phyloP scores from a whole-genome alignment of 2,797 vertebrate genomes.

The Liasis olivaceus region DNA sequence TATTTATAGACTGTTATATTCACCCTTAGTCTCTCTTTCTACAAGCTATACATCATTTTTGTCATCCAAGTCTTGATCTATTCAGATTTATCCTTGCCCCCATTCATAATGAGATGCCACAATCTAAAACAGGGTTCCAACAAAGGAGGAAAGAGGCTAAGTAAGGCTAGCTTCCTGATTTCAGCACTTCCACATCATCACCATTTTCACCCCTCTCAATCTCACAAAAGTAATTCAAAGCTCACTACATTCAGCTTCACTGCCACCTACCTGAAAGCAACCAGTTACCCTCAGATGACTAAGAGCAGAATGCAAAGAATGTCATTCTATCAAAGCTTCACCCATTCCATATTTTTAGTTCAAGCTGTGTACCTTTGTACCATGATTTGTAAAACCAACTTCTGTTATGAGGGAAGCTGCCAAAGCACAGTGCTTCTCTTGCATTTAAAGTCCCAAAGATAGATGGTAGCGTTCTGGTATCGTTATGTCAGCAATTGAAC shows the following conservation, averaged over 20 bases:
- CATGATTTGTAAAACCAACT: background rate
- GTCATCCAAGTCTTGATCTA: constrained; percentile 70
- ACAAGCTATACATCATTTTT: constrained; percentile 73
- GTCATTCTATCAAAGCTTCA: background rate
- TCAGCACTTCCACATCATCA: background rate
- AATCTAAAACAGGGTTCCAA: constrained; percentile 42
- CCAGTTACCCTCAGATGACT: too few relatives aligned
- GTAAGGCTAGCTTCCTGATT: background rate
- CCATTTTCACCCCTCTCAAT: background rate
- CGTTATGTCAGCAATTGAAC: background rate
- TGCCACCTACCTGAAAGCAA: too few relatives aligned
- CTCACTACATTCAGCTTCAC: background rate
- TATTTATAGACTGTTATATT: constrained; percentile 80
- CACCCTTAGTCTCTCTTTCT: constrained; percentile 72
- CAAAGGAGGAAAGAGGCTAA: background rate
- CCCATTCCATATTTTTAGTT: background rate
- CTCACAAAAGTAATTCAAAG: background rate
- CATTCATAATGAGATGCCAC: constrained; percentile 66
- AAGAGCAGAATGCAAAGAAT: background rate
- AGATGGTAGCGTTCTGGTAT: background rate
- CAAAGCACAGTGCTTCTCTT: background rate
- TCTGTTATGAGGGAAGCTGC: background rate
- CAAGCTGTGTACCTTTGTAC: background rate
- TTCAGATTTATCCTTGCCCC: constrained; percentile 75
- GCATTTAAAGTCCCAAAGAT: background rate